A percentile compares a stretch with the other conserved stretches of the same genome.
Conservation (phyloP, 2,797 vertebrate species). For the Hippoglossus hippoglossus region DNA sequence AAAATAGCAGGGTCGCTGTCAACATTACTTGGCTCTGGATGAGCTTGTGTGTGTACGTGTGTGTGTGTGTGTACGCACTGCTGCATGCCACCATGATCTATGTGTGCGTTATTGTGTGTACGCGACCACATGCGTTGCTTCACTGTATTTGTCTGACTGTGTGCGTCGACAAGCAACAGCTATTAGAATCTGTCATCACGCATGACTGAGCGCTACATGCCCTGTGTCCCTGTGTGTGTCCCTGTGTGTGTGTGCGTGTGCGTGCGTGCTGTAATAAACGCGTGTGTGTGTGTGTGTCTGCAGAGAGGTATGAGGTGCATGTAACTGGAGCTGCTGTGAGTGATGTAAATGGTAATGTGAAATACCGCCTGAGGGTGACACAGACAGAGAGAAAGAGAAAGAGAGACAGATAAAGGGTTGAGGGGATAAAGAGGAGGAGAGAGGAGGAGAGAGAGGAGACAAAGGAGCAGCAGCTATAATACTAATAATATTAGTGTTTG, state of each 20-base stretch:
- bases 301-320: constrained; percentile 63
- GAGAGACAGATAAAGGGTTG: constrained; percentile 1
- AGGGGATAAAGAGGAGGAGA: neutral
- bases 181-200: constrained; percentile 63
- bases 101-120: neutral
- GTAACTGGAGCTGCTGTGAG: constrained; percentile 64
- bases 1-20: constrained; percentile 84
- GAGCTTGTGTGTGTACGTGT: constrained; percentile 43
- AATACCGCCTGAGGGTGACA: constrained; percentile 70
- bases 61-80: constrained; percentile 22
- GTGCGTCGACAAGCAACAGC: constrained; percentile 55
- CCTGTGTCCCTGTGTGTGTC: constrained; percentile 4
- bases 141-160: constrained; percentile 24
- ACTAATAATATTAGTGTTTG: constrained; percentile 29
- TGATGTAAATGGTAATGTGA: constrained; percentile 78
- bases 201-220: constrained; percentile 54
- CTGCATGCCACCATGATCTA: constrained; percentile 12
- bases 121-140: constrained; percentile 1
- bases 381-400: constrained; percentile 38
- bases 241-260: constrained; percentile 27
- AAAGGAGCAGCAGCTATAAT: constrained; percentile 28
- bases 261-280: constrained; percentile 47
- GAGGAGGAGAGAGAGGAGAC: constrained; percentile 34
- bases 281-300: constrained; percentile 27
- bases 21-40: constrained; percentile 68